Evolutionary conservation across 2,797 vertebrate species (phyloP), one percentile per base, ranked within the genome.

Genomic region (Neosilurus hyrtlii): DNA sequence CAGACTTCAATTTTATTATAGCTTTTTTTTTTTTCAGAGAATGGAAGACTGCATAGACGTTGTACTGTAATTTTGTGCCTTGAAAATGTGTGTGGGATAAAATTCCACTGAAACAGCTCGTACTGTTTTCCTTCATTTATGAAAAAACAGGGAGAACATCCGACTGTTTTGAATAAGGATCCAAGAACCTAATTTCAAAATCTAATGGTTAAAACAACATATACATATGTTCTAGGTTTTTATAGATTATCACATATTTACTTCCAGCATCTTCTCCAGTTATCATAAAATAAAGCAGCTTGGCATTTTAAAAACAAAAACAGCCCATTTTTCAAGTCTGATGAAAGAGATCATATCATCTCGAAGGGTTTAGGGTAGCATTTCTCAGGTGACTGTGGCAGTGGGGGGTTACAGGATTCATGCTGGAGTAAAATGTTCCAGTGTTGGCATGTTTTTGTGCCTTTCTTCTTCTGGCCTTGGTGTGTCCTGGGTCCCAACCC

Each of bases 211-310:
- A 67, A 85, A 80, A 88, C 70, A 90, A 90, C 75, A 66, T 88
- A 89, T 72, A 90, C 86, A 84, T 89, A 84, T 81, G 90, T 89
- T 84, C 89, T 82, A 88, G 89, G 89, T 84, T 91, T 90, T 89
- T 89, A 84, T 88, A 88, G 73, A 90, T 82, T 86, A 93, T 88
- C 88, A 88, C 83, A 87, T 82, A 84, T 85, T 85, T 86, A 88
- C 82, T 88, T 88, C 90, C 92, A 93, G 89, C 90, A 91, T 88
- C 84, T 7, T 59, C 5, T 59, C 73, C 73, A 84, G 86, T 88
- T 86, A 84, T 84, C 84, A 91, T 92, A 93, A 94, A 94, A 92
- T 89, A 93, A 89, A 88, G 90, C 62, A 87, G 70, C 77, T 30
- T 72, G 54, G 84, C n/a, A 43, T 79, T 59, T 85, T 37, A 62